These are phyloP conservation scores for Acanthosepion pharaonis DNA, from an alignment of 2,888 invertebrate species.

Conservation along the genomic window DNA sequence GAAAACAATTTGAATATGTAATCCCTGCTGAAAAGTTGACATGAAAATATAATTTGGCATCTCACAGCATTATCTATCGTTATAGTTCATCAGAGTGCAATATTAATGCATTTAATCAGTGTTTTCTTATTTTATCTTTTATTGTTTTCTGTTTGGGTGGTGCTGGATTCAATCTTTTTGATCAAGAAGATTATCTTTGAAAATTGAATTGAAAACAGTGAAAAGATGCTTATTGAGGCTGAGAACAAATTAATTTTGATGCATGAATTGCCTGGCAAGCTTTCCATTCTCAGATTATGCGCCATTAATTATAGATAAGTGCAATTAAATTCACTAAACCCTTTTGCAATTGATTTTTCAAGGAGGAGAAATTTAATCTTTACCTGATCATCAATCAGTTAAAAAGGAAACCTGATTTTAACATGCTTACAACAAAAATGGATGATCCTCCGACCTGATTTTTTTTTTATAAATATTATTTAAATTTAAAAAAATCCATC, in stretches of 20 bases:
- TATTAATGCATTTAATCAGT: not conserved
- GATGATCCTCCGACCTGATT: too few relatives aligned
- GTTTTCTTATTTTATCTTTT: not conserved
- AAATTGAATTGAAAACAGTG: not conserved
- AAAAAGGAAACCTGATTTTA: too few relatives aligned
- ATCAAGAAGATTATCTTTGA: not conserved
- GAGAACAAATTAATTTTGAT: not conserved
- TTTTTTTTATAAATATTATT: too few relatives aligned
- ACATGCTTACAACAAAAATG: too few relatives aligned
- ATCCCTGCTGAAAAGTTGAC: too few relatives aligned
- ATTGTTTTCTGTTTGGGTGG: not conserved
- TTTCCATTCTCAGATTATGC: not conserved
- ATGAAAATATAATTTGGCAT: not conserved
- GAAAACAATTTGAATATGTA: too few relatives aligned
- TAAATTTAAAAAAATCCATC: too few relatives aligned
- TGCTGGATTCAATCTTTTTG: not conserved
- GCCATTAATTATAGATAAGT: conserved; percentile 7
- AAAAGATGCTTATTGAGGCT: not conserved
- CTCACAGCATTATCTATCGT: not conserved
- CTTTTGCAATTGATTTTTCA: not conserved
- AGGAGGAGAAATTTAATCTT: not conserved
- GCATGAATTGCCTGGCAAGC: too few relatives aligned
- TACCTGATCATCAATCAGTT: not conserved
- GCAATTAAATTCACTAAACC: not conserved
- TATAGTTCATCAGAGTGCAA: not conserved